Conservation (phyloP, 2,888 invertebrate genomes). For the Tryphoninae sp. region DNA sequence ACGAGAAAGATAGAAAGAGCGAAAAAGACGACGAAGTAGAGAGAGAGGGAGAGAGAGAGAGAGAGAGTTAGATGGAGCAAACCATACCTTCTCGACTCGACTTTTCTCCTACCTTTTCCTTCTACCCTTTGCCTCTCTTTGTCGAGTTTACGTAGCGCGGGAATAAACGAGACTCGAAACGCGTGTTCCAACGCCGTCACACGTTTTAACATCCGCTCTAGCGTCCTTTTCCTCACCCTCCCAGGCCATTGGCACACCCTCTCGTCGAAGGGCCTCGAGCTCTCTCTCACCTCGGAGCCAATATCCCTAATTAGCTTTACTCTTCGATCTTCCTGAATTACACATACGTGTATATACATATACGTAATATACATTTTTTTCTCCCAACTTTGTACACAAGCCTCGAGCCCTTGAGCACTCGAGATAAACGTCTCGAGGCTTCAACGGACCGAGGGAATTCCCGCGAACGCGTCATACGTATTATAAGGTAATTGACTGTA, state of each 20-base stretch:
- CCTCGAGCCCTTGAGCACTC: constrained; percentile 1
- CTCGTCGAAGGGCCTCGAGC: constrained; percentile 45
- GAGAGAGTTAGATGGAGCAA: background rate
- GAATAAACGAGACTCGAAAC: constrained; percentile 16
- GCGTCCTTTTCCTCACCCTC: constrained; percentile 28
- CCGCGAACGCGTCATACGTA: constrained; percentile 11
- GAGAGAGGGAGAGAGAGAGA: background rate
- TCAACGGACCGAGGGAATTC: constrained; percentile 46
- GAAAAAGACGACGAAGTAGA: constrained; percentile 9
- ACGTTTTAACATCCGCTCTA: constrained; percentile 8
- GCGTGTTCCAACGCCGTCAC: constrained; percentile 40
- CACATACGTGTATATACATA: constrained; percentile 60
- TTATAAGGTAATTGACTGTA: constrained; percentile 35
- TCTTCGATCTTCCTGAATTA: constrained; percentile 72
- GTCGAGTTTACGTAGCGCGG: background rate
- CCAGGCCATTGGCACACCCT: constrained; percentile 24
- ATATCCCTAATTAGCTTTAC: constrained; percentile 77
- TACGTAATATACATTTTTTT: background rate
- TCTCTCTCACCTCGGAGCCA: constrained; percentile 66
- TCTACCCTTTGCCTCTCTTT: constrained; percentile 26
- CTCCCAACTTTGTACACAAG: background rate
- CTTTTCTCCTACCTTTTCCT: constrained; percentile 18
- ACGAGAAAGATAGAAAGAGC: constrained; percentile 1
- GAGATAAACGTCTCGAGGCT: constrained; percentile 35
- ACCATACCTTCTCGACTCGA: constrained; percentile 33